phyloP scores from a whole-genome alignment of 2,888 invertebrate species.

The Candidula unifasciata region DNA sequence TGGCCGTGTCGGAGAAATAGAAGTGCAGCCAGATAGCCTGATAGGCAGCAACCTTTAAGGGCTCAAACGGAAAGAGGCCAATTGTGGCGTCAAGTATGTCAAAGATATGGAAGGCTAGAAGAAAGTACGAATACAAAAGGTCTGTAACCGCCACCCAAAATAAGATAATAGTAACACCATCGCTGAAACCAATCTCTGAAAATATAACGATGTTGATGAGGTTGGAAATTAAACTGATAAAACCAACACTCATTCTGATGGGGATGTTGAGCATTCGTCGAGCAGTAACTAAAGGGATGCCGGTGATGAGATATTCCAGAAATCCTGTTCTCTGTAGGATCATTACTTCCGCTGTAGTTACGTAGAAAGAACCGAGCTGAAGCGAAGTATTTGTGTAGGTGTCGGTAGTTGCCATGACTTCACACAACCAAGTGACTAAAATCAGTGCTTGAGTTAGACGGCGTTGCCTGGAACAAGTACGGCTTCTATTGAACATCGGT shows the following conservation, averaged over 20 bases:
- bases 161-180: conserved; percentile 22
- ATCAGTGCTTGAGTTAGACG: too few relatives aligned
- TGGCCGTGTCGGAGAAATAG: neutral
- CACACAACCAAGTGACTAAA: too few relatives aligned
- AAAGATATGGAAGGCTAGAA: conserved; percentile 1
- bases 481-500: too few relatives aligned
- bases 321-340: neutral
- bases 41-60: neutral
- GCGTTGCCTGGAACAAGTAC: too few relatives aligned
- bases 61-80: conserved; percentile 1
- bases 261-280: conserved; percentile 10
- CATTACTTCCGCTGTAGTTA: neutral
- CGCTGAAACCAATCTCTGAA: neutral
- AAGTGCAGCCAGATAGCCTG: neutral
- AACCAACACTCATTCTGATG: neutral
- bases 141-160: conserved; percentile 13
- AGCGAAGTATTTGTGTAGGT: too few relatives aligned
- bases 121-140: neutral
- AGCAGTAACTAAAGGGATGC: neutral
- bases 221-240: neutral
- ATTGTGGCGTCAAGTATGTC: neutral
- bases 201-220: conserved; percentile 26
- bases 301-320: neutral
- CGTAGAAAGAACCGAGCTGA: too few relatives aligned
- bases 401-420: too few relatives aligned